Evolutionary conservation across 1,140 invertebrate genomes (phyloP), one percentile per base, ranked within the genome.

Genomic region (Drosophila funebris): DNA sequence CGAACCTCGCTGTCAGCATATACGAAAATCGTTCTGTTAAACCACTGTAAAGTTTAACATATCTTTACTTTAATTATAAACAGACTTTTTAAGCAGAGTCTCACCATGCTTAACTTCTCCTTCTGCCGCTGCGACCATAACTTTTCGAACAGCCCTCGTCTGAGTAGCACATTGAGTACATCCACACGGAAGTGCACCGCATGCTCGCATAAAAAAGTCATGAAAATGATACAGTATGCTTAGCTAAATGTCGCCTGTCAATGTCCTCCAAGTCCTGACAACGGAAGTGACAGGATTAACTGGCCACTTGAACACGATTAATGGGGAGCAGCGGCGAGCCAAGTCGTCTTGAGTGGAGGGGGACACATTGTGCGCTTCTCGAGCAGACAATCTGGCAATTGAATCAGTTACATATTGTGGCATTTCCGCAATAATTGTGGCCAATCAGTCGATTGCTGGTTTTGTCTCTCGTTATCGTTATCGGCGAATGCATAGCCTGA

Each of bases 291-390:
- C 62, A 73, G 82, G 82, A 87, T 87, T 85, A 85, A 82, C 78
- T 69, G 82, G 74, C 78, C 76, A 88, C 83, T 88, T 83, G 69
- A 88, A 88, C 83, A 88, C 78, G 83, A 73, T 79, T 88, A 69
- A 61, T 27, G 33, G 33, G 11, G 2, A 36, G 43, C 24, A 14
- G 16, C 16, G 9, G 3, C 27, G 13, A 50, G 33, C 16, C 3
- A n/a, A 60, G 8, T 11, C 29, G 29, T 20, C 3, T 36, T 16
- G 29, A 31, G 29, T 54, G 33, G 24, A 36, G 16, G 7, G 36
- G 36, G 33, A 16, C 27, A 41, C 22, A 33, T 31, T 27, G 3
- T 9, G 5, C n/a, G n/a, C 7, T 43, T 39, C 18, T n/a, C 20
- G 4, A 13, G 22, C 6, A n/a, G n/a, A 29, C 16, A 58, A 48